A percentile compares a stretch with the other conserved stretches of the same genome.
Conservation (phyloP, 1,140 invertebrate species). For the Drosophila setifemur region DNA sequence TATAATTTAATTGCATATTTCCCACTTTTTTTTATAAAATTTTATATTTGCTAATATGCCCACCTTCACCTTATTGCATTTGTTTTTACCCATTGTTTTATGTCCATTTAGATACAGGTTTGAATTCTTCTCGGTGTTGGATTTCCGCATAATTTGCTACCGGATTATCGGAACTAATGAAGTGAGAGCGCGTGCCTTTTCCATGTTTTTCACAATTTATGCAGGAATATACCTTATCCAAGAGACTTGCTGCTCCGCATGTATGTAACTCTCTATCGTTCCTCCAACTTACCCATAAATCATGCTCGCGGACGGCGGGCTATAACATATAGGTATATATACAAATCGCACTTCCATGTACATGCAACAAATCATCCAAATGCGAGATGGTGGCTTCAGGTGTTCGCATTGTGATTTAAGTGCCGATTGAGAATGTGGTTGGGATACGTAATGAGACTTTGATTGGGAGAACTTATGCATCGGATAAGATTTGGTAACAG, state of each 20-base stretch:
- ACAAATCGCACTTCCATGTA: slow-evolving; percentile 35
- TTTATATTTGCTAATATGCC: slow-evolving; percentile 19
- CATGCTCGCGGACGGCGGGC: slow-evolving; percentile 48
- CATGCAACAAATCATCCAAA: slow-evolving; percentile 65
- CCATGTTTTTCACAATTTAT: slow-evolving; percentile 54
- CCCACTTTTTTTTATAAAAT: slow-evolving; percentile 2
- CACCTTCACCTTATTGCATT: neutral
- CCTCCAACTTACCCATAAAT: slow-evolving; percentile 50
- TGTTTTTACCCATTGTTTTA: neutral
- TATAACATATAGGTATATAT: slow-evolving; percentile 2
- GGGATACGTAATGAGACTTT: slow-evolving; percentile 23
- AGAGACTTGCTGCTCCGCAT: no score
- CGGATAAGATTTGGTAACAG: no score
- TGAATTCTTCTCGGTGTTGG: slow-evolving; percentile 8
- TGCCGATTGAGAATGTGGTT: slow-evolving; percentile 26
- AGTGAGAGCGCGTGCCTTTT: slow-evolving; percentile 51
- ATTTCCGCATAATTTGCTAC: slow-evolving; percentile 66
- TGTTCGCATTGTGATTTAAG: slow-evolving; percentile 39
- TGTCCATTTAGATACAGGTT: slow-evolving; percentile 5
- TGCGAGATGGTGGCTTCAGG: slow-evolving; percentile 33
- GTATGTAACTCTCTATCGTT: neutral
- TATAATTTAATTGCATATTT: no score
- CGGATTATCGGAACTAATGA: slow-evolving; percentile 75
- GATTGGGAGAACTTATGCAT: slow-evolving; percentile 27
- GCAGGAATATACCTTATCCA: slow-evolving; percentile 52